Evolutionary conservation across 2,113 vertebrate genomes (phyloP).

Genomic region (Phoenicopterus ruber): DNA sequence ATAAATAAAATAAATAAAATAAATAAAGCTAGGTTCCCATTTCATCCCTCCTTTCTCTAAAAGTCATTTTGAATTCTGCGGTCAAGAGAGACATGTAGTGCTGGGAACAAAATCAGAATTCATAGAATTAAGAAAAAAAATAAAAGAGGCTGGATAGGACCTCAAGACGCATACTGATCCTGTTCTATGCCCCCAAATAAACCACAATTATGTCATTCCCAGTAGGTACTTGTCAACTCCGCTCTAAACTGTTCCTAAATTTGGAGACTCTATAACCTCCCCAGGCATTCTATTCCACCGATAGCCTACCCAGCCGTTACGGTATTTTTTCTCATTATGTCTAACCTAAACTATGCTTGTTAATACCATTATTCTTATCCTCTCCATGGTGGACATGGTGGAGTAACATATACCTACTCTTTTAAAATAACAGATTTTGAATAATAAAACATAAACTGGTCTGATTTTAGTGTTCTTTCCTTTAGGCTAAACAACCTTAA

Average conservation of each 20-base stretch:
- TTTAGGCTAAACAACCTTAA: neutral
- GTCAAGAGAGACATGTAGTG: neutral
- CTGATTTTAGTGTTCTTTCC: neutral
- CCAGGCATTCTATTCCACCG: neutral
- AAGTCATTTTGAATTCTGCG: neutral
- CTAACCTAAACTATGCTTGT: neutral
- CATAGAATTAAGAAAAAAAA: neutral
- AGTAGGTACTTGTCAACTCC: neutral
- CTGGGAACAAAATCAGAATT: neutral
- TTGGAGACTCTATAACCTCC: neutral
- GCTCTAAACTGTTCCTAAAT: neutral
- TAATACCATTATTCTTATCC: neutral
- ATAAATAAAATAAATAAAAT: neutral
- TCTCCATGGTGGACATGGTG: neutral
- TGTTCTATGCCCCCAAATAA: neutral
- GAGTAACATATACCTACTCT: neutral
- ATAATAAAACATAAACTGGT: neutral
- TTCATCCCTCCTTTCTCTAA: neutral
- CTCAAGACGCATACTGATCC: neutral
- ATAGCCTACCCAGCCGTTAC: neutral
- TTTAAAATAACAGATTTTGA: neutral
- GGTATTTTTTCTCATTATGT: neutral
- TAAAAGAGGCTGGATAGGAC: neutral
- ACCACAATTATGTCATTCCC: neutral
- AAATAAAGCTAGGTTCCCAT: neutral